Evolutionary conservation across 2,888 invertebrate genomes (phyloP).

Genomic region (Tromatobia lineatoria): DNA sequence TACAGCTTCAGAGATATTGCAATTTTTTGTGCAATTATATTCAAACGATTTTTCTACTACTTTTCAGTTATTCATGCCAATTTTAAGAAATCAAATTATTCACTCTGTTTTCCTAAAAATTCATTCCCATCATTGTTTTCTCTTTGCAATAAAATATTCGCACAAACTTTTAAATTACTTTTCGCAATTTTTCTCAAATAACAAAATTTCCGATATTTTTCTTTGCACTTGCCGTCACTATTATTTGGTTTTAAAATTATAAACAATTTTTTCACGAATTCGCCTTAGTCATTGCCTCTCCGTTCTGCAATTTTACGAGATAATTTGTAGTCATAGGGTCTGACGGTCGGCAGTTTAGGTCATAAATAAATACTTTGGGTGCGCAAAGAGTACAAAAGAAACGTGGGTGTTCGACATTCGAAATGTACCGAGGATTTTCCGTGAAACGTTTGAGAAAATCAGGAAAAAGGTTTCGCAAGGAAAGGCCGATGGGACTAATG

Average conservation of each 20-base stretch:
- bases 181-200: too few species aligned
- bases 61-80: too few species aligned
- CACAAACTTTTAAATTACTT: too few species aligned
- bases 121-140: not conserved
- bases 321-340: not conserved
- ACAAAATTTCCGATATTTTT: too few species aligned
- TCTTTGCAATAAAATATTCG: not conserved
- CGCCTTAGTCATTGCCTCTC: not conserved
- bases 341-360: not conserved
- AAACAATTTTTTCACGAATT: not conserved
- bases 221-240: too few species aligned
- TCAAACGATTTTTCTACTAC: too few species aligned
- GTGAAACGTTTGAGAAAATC: not conserved
- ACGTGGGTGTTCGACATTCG: not conserved
- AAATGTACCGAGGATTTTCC: not conserved
- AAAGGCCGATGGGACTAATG: conserved; percentile 58
- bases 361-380: not conserved
- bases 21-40: too few species aligned
- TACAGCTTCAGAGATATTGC: too few species aligned
- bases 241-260: too few species aligned
- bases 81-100: too few species aligned
- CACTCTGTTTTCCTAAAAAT: not conserved
- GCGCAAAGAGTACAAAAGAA: not conserved
- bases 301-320: not conserved
- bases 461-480: conserved; percentile 2